Base-by-base conservation (phyloP, 2,797 vertebrate species). In the Brachyalestes nurse region DNA sequence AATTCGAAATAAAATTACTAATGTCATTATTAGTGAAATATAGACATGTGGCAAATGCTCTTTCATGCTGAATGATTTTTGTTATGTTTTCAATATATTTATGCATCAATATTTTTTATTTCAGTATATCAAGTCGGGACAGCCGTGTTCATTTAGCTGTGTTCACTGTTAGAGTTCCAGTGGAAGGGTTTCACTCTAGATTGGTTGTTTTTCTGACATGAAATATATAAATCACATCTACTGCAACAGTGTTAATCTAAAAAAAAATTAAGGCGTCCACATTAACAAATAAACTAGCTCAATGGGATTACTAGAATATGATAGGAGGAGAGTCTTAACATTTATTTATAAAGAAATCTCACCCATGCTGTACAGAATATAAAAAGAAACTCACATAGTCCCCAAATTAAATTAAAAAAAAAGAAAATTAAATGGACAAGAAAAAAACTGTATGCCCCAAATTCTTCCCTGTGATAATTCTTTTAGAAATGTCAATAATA, bases 301-400 rank as follows among this genome's bases (percentile, higher is more conserved):
- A 77, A 83, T 79, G 25, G 51, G 51, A 42, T 81, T 73, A 78
- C 55, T 79, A 82, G 49, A 87, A 51, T 58, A 83, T 40, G 49
- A 82, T 88, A 90, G 86, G 84, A 90, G 80, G 14, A 92, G 88
- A 14, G 89, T 83, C 90, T 91, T 91, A 88, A 91, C 90, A 92
- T 90, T 86, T 86, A 89, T 91, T 91, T 86, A 92, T 84, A 89
- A 91, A 91, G 88, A 92, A 83, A 82, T 83, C 57, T 80, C 80
- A 91, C 77, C 80, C 92, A 93, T 93, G 92, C 93, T 91, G 90
- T 91, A 94, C 90, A 90, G 85, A 84, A 86, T 85, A 89, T 90
- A 88, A 88, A 90, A 89, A 77, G 45, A 88, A 83, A 82, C 60
- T 86, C 83, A 86, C 75, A 87, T 87, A 90, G 86, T 87, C 74